A percentile compares a stretch with the other conserved stretches of the same genome.
These are phyloP conservation scores for Terebella lapidaria DNA, from an alignment of 2,888 invertebrate genomes.

Conservation along the genomic window DNA sequence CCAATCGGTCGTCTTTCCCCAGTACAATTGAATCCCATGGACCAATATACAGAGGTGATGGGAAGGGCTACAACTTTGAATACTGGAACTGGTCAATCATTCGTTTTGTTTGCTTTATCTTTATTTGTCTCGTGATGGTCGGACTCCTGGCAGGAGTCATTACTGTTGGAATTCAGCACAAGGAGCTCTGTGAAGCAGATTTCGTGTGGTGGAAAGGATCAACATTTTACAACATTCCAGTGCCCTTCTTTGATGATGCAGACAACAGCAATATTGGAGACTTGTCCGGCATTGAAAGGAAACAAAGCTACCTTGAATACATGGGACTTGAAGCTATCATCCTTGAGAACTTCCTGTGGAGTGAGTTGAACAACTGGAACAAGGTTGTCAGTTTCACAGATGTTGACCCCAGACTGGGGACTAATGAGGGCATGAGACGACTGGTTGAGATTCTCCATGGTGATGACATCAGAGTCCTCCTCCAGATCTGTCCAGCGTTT, in stretches of 20 bases:
- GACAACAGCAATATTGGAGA: conserved; percentile 13
- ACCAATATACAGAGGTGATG: not conserved
- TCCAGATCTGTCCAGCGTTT: conserved; percentile 1
- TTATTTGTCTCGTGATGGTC: conserved; percentile 10
- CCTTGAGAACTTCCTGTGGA: conserved; percentile 11
- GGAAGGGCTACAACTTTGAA: conserved; percentile 15
- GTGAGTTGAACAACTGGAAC: conserved; percentile 1
- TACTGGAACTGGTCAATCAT: conserved; percentile 19
- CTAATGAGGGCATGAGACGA: not conserved
- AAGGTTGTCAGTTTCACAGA: conserved; percentile 8
- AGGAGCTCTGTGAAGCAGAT: conserved; percentile 4
- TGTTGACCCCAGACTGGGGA: conserved; percentile 12
- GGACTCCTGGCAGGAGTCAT: conserved; percentile 13
- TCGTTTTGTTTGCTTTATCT: conserved; percentile 8
- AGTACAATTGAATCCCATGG: not conserved
- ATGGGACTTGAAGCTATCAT: conserved; percentile 7
- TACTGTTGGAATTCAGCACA: conserved; percentile 2
- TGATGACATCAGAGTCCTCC: conserved; percentile 6
- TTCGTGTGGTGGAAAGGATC: conserved; percentile 18
- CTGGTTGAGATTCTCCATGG: conserved; percentile 5
- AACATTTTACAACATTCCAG: conserved; percentile 12
- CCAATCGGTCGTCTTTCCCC: not conserved
- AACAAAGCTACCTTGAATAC: conserved; percentile 5
- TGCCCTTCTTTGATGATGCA: conserved; percentile 10
- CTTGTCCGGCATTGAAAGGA: conserved; percentile 6